These are phyloP conservation scores for Nipponacmea schrenckii DNA, from an alignment of 2,888 invertebrate genomes.

Conservation along the genomic window DNA sequence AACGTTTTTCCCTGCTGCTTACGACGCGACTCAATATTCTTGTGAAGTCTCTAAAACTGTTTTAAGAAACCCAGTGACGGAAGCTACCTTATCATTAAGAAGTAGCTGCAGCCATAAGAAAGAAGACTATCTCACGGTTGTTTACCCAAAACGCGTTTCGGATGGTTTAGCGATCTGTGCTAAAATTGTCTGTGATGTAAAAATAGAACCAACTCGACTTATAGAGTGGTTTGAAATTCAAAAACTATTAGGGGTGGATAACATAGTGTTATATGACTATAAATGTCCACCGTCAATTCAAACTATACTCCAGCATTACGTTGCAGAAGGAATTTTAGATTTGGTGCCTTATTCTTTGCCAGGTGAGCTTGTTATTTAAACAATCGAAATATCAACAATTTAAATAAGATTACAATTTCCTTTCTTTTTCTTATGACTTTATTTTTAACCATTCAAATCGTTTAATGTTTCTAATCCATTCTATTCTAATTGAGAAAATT, in stretches of 20 bases:
- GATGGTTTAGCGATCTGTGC: conserved; percentile 12
- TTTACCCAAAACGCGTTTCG: neutral
- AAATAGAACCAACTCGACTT: conserved; percentile 26
- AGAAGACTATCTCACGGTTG: neutral
- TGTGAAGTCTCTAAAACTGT: neutral
- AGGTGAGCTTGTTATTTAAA: conserved; percentile 4
- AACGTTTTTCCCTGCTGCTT: neutral
- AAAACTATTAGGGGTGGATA: conserved; percentile 30
- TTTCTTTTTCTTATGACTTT: neutral
- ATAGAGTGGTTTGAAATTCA: conserved; percentile 36
- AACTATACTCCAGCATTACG: conserved; percentile 14
- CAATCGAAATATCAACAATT: no score
- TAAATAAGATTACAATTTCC: no score
- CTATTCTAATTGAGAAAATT: no score
- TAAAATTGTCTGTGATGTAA: conserved; percentile 12
- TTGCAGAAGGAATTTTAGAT: conserved; percentile 8
- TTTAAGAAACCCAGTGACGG: neutral
- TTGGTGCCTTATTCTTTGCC: conserved; percentile 13
- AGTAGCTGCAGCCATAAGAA: neutral
- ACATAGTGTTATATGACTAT: conserved; percentile 26
- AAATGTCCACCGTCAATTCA: neutral
- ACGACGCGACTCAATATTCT: neutral
- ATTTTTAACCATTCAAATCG: no score
- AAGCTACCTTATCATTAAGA: neutral
- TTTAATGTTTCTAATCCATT: no score